Evolutionary conservation across 2,797 vertebrate genomes (phyloP).

Genomic region (Darevskia nairensis): DNA sequence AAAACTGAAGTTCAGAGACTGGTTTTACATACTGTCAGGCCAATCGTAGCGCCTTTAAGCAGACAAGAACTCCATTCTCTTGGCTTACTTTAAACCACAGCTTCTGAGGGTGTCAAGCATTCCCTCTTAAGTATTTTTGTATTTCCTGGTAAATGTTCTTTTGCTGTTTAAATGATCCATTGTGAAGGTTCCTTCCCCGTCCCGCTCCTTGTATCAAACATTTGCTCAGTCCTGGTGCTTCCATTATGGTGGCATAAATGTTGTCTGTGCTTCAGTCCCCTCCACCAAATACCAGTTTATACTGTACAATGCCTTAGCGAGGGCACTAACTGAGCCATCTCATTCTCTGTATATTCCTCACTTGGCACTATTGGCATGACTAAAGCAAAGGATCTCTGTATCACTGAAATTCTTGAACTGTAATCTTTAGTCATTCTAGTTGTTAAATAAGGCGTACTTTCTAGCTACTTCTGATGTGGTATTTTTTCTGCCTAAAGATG

Average conservation of each 20-base stretch:
- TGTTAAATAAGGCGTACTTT: slow-evolving; percentile 46
- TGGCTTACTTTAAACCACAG: slow-evolving; percentile 6
- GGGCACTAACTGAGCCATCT: slow-evolving; percentile 47
- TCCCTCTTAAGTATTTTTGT: slow-evolving; percentile 8
- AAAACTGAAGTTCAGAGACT: slow-evolving; percentile 10
- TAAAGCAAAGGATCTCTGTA: slow-evolving; percentile 44
- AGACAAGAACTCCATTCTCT: background rate
- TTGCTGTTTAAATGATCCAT: background rate
- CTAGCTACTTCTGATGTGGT: slow-evolving; percentile 45
- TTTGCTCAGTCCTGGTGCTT: background rate
- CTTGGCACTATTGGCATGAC: slow-evolving; percentile 39
- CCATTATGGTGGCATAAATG: slow-evolving; percentile 31
- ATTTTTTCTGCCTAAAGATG: slow-evolving; percentile 42
- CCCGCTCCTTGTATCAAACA: background rate
- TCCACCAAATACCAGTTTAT: slow-evolving; percentile 31
- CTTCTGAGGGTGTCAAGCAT: slow-evolving; percentile 24
- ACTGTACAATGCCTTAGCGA: slow-evolving; percentile 37
- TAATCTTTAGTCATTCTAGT: slow-evolving; percentile 45
- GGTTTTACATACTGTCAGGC: background rate
- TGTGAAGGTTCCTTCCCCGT: background rate
- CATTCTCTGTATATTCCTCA: slow-evolving; percentile 35
- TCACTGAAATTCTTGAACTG: slow-evolving; percentile 43
- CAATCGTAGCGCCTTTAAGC: slow-evolving; percentile 9
- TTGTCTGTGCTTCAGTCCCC: slow-evolving; percentile 44
- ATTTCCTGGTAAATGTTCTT: slow-evolving; percentile 18